phyloP scores from a whole-genome alignment of 2,888 invertebrate species.

The Sarcophaga subvicina region DNA sequence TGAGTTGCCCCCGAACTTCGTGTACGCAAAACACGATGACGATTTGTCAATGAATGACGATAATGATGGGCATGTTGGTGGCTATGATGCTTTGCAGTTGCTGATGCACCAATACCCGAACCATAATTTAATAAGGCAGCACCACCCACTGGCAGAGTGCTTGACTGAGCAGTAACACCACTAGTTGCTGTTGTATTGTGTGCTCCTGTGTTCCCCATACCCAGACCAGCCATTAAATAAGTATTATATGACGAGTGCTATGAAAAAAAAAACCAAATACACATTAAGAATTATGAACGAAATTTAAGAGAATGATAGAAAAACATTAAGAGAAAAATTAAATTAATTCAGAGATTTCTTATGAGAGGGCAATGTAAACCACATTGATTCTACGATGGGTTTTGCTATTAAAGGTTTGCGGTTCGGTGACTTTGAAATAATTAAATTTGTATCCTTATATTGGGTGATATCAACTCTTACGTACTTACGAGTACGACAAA shows the following conservation, averaged over 20 bases:
- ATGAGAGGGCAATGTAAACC: too few species aligned
- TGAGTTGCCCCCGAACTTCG: conserved; percentile 80
- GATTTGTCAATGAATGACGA: conserved; percentile 80
- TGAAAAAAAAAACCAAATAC: conserved; percentile 15
- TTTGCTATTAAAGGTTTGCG: too few species aligned
- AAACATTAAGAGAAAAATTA: background rate
- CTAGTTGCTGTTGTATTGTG: conserved; percentile 69
- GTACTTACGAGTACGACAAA: too few species aligned
- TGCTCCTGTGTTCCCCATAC: conserved; percentile 73
- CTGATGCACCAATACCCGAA: conserved; percentile 34
- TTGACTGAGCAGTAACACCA: conserved; percentile 62
- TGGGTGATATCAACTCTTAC: too few species aligned
- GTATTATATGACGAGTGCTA: conserved; percentile 78
- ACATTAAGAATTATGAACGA: background rate
- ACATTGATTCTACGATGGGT: too few species aligned
- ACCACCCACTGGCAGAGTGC: conserved; percentile 74
- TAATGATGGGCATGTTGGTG: conserved; percentile 74
- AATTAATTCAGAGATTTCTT: too few species aligned
- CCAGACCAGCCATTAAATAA: conserved; percentile 77
- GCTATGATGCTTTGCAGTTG: conserved; percentile 73
- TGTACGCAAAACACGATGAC: conserved; percentile 80
- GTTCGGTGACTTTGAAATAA: background rate
- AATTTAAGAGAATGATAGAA: conserved; percentile 8
- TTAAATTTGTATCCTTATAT: background rate
- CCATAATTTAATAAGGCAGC: conserved; percentile 69